Percentiles rank a stretch among this genome's conserved stretches.
These are phyloP conservation scores for Arnoldichthys spilopterus DNA, from an alignment of 2,797 vertebrate species.

Conservation along the genomic window DNA sequence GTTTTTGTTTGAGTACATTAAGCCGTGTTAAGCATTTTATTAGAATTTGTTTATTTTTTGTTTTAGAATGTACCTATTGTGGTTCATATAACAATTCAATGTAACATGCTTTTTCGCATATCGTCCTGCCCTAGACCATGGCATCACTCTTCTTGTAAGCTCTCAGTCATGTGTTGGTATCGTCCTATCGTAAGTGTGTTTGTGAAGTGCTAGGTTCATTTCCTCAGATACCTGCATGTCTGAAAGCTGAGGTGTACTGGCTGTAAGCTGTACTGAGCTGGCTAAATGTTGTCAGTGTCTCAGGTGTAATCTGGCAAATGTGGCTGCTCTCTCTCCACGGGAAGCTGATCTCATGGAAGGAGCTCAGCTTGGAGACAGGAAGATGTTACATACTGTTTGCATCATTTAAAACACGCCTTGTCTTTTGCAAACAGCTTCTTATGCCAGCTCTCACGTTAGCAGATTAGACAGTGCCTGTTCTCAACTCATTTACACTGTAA, in stretches of 20 bases:
- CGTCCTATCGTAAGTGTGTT: not conserved
- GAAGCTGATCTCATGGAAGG: constrained; percentile 8
- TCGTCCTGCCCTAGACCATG: too few relatives aligned
- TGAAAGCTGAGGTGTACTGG: not conserved
- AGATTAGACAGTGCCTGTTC: constrained; percentile 1
- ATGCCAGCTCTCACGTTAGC: constrained; percentile 33
- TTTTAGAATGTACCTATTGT: too few relatives aligned
- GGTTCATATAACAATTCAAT: too few relatives aligned
- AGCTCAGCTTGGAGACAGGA: not conserved
- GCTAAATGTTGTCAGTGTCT: not conserved
- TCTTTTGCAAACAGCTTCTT: constrained; percentile 11
- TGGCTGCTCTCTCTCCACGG: constrained; percentile 2
- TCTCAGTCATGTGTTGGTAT: not conserved
- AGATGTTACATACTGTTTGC: constrained; percentile 50
- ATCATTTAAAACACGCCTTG: constrained; percentile 40
- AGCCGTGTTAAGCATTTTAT: too few relatives aligned
- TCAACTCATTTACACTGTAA: not conserved
- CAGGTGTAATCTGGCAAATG: not conserved
- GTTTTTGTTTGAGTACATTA: too few relatives aligned
- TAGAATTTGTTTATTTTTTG: too few relatives aligned
- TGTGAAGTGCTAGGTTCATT: not conserved
- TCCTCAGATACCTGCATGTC: constrained; percentile 4
- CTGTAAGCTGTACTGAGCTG: constrained; percentile 19
- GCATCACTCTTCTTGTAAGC: too few relatives aligned
- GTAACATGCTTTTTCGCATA: too few relatives aligned